These are phyloP conservation scores for Ophiothrix spiculata DNA, from an alignment of 35 echinoderm and acorn worm genomes.

Conservation along the genomic window DNA sequence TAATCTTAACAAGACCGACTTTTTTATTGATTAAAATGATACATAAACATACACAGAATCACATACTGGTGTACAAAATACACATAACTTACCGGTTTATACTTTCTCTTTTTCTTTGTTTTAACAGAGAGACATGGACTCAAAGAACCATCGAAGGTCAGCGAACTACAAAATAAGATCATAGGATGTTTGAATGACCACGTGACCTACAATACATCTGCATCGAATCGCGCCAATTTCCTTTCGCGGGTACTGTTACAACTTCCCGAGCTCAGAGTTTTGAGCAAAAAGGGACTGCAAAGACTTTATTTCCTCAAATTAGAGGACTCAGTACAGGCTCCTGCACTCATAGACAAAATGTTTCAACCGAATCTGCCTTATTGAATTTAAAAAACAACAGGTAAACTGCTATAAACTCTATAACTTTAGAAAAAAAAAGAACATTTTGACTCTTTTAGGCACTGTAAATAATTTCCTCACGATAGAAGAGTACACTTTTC, in stretches of 20 bases:
- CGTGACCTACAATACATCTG: constrained; percentile 92
- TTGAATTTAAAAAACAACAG: constrained; percentile 18
- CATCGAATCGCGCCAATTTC: constrained; percentile 77
- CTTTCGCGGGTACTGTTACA: constrained; percentile 84
- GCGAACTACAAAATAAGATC: constrained; percentile 84
- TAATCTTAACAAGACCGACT: not conserved
- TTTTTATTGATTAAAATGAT: not conserved
- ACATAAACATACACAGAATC: not conserved
- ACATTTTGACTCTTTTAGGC: not conserved
- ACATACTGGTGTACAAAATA: no score
- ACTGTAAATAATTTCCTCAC: constrained; percentile 2
- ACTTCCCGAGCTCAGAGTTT: constrained; percentile 81
- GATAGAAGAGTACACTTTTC: not conserved
- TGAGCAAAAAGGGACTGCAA: constrained; percentile 90
- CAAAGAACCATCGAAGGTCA: constrained; percentile 85
- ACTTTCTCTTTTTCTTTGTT: constrained; percentile 1
- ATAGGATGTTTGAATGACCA: constrained; percentile 92
- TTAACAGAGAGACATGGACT: constrained; percentile 87
- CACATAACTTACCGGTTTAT: not conserved
- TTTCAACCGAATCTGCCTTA: constrained; percentile 80
- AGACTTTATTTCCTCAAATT: constrained; percentile 74
- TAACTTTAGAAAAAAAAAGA: not conserved
- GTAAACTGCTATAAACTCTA: not conserved
- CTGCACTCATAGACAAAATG: constrained; percentile 73
- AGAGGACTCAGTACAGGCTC: constrained; percentile 57